Conservation (phyloP, 2,797 vertebrate species). For the Amazona ochrocephala region DNA sequence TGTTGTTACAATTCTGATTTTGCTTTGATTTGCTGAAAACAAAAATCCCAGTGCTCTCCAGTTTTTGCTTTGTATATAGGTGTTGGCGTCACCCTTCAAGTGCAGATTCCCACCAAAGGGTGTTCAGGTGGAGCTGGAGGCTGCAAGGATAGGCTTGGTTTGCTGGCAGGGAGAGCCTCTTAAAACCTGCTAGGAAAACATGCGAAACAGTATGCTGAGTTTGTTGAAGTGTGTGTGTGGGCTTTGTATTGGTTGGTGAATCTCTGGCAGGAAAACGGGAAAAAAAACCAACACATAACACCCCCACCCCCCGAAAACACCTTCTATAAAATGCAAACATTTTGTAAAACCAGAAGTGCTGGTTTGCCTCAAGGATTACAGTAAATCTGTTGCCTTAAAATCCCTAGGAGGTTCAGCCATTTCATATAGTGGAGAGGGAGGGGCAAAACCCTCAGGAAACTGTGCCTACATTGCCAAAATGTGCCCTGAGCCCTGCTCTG, state of each 20-base stretch:
- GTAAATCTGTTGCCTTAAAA: neutral
- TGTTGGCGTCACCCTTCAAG: neutral
- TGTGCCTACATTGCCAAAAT: neutral
- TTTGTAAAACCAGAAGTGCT: neutral
- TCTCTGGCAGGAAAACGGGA: neutral
- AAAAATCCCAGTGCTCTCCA: neutral
- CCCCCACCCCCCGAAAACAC: neutral
- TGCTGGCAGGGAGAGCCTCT: neutral
- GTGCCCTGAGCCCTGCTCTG: neutral
- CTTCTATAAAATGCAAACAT: neutral
- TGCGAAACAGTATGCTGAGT: neutral
- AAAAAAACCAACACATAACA: accelerated
- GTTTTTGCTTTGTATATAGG: neutral
- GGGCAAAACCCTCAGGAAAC: neutral
- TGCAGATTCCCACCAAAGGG: neutral
- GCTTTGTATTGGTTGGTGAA: neutral
- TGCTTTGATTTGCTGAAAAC: neutral
- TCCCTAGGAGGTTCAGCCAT: neutral
- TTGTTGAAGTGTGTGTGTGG: neutral
- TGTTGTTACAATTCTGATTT: neutral
- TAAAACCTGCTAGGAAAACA: neutral
- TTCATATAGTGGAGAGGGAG: neutral
- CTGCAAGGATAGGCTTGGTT: neutral
- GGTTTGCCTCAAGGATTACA: neutral
- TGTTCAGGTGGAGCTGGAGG: accelerated